Evolutionary conservation across 2,888 invertebrate genomes (phyloP), one percentile per base, ranked within the genome.

Genomic region (Neoitamus cyanurus): DNA sequence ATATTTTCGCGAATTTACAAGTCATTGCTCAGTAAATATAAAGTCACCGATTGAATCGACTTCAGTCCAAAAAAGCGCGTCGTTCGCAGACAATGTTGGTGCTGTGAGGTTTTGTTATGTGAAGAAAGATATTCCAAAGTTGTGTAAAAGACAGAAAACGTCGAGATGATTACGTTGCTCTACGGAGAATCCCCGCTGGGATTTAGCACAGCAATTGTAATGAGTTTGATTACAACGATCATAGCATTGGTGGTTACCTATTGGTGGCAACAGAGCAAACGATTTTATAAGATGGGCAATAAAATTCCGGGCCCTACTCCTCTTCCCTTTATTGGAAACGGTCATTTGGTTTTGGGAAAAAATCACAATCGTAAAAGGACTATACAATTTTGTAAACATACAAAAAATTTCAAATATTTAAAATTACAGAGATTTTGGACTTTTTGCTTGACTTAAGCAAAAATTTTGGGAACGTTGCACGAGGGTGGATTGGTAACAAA

Each of bases 241-340:
- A 28, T 77, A 13, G 15, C 73, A 6, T 84, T 84, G 13, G 84
- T 84, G 7, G 77, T 84, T 68, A 28, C 37, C 5, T 77, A 77
- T 28, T 84, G 77, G 90, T 92, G 92, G 92, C 92, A 93, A 85
- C 91, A 92, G 84, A 92, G 92, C 85, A 91, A 92, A 0, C 90
- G 91, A 30, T 88, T 95, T 88, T 84, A 92, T 85, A 93, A 93
- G 87, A 89, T 96, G 85, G 95, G 94, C 0, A 93, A 94, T 73
- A 94, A 93, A 88, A 90, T 96, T 25, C 96, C 96, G 0, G 95
- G 95, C 82, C 96, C 96, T 0, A 87, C 90, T 1, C 92, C 93
- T 0, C 86, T 93, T 20, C 96, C 96, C 0, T 68, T 96, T 1
- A 88, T 96, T 83, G 96, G 96, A 86, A 95, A 94, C 88, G 95